phyloP scores from a whole-genome alignment of 2,113 vertebrate genomes.

The Amblyornis subalaris region DNA sequence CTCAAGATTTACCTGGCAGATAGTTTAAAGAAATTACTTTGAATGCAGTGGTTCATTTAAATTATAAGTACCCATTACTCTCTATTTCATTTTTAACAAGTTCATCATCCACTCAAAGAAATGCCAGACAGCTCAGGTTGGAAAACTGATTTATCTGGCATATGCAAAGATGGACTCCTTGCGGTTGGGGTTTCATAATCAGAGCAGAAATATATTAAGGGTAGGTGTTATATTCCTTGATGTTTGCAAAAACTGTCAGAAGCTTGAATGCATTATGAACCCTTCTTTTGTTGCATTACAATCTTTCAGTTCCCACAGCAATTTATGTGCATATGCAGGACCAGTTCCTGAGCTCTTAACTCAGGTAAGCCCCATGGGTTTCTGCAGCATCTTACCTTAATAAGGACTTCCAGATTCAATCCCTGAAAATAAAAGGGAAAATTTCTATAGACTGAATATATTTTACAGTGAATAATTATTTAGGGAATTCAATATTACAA shows the following conservation, averaged over 20 bases:
- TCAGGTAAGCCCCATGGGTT: conserved; percentile 28
- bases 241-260: conserved; percentile 58
- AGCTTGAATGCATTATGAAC: conserved; percentile 33
- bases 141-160: conserved; percentile 33
- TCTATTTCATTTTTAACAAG: conserved; percentile 58
- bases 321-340: conserved; percentile 55
- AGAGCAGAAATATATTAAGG: conserved; percentile 38
- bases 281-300: conserved; percentile 21
- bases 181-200: conserved; percentile 38
- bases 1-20: conserved; percentile 45
- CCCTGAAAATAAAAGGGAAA: conserved; percentile 19
- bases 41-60: conserved; percentile 48
- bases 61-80: conserved; percentile 48
- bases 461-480: conserved; percentile 42
- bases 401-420: not conserved
- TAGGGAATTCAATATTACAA: conserved; percentile 13
- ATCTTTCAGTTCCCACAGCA: conserved; percentile 41
- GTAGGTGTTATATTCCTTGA: conserved; percentile 49
- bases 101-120: conserved; percentile 41
- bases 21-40: conserved; percentile 48
- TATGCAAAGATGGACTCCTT: conserved; percentile 19
- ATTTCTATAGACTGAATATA: not conserved
- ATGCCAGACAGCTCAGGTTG: conserved; percentile 25
- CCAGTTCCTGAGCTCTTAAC: conserved; percentile 26
- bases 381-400: conserved; percentile 11